A percentile compares a stretch with the other conserved stretches of the same genome.
phyloP scores from a whole-genome alignment of 1,140 invertebrate genomes.

The Panagrolaimus sp. region DNA sequence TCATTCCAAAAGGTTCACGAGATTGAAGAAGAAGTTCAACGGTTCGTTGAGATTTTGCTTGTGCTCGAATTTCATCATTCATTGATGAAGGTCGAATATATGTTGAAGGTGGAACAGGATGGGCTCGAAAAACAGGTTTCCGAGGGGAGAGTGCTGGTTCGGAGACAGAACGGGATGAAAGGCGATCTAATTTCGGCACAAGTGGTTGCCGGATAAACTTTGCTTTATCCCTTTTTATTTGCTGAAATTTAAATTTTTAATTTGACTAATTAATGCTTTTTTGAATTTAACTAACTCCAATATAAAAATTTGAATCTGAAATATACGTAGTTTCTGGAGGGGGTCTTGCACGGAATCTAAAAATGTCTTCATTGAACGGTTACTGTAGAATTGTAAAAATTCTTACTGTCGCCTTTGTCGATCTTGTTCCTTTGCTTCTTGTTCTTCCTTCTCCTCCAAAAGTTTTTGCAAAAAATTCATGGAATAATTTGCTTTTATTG shows the following conservation, averaged over 20 bases:
- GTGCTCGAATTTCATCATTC: not conserved
- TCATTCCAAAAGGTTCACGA: not conserved
- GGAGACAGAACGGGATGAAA: not conserved
- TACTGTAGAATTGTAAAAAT: not conserved
- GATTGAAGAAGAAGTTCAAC: not conserved
- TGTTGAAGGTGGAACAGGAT: not conserved
- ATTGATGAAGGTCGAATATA: constrained; percentile 1
- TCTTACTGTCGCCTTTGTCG: not conserved
- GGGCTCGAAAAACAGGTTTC: not conserved
- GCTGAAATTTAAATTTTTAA: not conserved
- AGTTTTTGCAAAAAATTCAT: constrained; percentile 8
- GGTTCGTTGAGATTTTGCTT: not conserved
- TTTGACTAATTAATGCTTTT: not conserved
- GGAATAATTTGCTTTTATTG: not conserved
- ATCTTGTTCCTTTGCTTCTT: not conserved
- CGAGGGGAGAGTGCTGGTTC: not conserved
- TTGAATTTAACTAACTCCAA: not conserved
- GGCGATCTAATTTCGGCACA: not conserved
- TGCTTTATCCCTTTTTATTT: not conserved
- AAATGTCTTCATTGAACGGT: not conserved
- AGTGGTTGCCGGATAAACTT: not conserved
- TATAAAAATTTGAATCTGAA: constrained; percentile 1
- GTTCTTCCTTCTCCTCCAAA: not conserved
- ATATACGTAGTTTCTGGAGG: constrained; percentile 3
- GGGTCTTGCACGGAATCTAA: not conserved